These are phyloP conservation scores for Psittacula cyanocephala DNA, from an alignment of 2,113 vertebrate species.

Conservation along the genomic window DNA sequence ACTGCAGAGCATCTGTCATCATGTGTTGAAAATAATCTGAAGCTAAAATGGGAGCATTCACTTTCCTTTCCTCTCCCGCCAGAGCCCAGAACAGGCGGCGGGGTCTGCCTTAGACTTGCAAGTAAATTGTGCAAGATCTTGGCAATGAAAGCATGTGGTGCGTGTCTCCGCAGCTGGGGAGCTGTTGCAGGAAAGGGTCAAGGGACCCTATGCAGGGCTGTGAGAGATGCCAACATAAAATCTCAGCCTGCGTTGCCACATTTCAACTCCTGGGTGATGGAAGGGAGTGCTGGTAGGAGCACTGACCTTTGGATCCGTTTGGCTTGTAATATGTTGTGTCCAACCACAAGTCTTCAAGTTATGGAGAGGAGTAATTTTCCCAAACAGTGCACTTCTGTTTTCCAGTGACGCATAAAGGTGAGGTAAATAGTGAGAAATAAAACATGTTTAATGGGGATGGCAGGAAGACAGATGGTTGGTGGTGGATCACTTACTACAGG, in stretches of 20 bases:
- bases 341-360: not conserved
- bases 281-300: not conserved
- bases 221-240: not conserved
- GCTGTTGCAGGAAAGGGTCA: not conserved
- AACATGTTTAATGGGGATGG: not conserved
- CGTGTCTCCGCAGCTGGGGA: not conserved
- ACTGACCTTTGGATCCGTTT: not conserved
- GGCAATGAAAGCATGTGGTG: not conserved
- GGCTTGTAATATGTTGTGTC: not conserved
- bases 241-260: not conserved
- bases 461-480: not conserved
- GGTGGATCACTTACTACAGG: not conserved
- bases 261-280: not conserved
- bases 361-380: not conserved
- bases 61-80: not conserved
- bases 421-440: not conserved
- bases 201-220: not conserved
- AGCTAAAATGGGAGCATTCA: not conserved
- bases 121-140: slow-evolving; percentile 16
- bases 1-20: not conserved
- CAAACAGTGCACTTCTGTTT: not conserved
- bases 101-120: not conserved
- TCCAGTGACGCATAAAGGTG: rapidly evolving
- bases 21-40: not conserved
- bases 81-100: not conserved